Evolutionary conservation across 2,113 vertebrate species (phyloP).

Genomic region (Rhineura floridana): DNA sequence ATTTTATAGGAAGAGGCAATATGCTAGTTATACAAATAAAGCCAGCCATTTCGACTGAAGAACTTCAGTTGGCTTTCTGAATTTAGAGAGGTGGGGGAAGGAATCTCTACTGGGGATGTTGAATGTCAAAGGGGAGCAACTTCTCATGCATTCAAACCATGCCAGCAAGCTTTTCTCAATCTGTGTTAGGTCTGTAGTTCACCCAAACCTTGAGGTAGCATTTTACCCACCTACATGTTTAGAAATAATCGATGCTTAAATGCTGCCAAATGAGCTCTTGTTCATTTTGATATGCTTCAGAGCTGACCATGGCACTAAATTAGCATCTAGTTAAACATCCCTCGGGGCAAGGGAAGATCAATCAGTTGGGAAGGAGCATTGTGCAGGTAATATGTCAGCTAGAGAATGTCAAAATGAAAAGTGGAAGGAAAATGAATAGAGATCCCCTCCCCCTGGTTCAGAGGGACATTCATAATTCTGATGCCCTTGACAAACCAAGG

Average conservation of each 20-base stretch:
- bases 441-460: not conserved
- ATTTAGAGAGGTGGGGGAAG: not conserved
- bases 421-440: conserved; percentile 20
- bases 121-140: not conserved
- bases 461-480: conserved; percentile 2
- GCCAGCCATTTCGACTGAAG: not conserved
- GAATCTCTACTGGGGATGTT: not conserved
- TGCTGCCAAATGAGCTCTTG: not conserved
- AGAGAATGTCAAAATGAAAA: not conserved
- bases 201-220: rapidly evolving
- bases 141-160: not conserved
- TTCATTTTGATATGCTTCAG: conserved; percentile 37
- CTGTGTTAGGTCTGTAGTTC: not conserved
- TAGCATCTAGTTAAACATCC: conserved; percentile 42
- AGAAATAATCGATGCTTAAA: not conserved
- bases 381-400: not conserved
- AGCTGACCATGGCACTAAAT: conserved; percentile 45
- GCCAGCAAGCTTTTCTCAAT: rapidly evolving
- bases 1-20: not conserved
- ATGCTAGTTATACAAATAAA: not conserved
- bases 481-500: conserved; percentile 3
- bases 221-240: rapidly evolving
- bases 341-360: not conserved
- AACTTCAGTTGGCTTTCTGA: not conserved
- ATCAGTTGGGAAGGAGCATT: conserved; percentile 28